phyloP scores from a whole-genome alignment of 1,140 invertebrate species.

The Drosophila ficusphila region DNA sequence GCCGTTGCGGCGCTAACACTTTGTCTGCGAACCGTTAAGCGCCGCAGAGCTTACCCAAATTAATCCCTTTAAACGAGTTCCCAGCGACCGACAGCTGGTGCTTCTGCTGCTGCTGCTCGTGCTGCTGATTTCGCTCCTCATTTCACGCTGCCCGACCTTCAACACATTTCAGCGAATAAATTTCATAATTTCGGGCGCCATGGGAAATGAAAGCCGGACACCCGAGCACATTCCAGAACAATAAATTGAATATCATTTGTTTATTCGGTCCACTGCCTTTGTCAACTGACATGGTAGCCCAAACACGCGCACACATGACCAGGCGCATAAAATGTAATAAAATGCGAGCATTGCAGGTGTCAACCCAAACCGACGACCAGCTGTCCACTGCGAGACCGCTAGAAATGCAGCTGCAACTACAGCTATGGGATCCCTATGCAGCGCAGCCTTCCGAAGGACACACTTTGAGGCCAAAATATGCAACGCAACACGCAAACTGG shows the following conservation, averaged over 20 bases:
- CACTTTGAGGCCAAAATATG: slow-evolving; percentile 77
- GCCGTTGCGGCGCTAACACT: slow-evolving; percentile 25
- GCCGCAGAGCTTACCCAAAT: slow-evolving; percentile 65
- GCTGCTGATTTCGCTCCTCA: slow-evolving; percentile 25
- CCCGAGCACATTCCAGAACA: slow-evolving; percentile 52
- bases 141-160: slow-evolving; percentile 47
- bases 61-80: slow-evolving; percentile 73
- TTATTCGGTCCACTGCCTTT: slow-evolving; percentile 74
- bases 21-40: slow-evolving; percentile 46
- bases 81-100: slow-evolving; percentile 47
- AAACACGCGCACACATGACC: slow-evolving; percentile 36
- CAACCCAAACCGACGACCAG: slow-evolving; percentile 54
- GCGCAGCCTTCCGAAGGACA: slow-evolving; percentile 51
- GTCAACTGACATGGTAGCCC: slow-evolving; percentile 64
- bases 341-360: slow-evolving; percentile 80
- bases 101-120: slow-evolving; percentile 8
- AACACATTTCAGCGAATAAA: slow-evolving; percentile 44
- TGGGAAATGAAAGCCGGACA: slow-evolving; percentile 9
- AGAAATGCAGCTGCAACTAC: slow-evolving; percentile 28
- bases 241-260: slow-evolving; percentile 82
- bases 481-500: slow-evolving; percentile 26
- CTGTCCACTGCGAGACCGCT: slow-evolving; percentile 48
- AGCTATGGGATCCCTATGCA: slow-evolving; percentile 20
- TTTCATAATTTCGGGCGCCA: slow-evolving; percentile 39
- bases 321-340: slow-evolving; percentile 70